Conservation (phyloP, 2,113 vertebrate genomes). For the Prinia subflava region DNA sequence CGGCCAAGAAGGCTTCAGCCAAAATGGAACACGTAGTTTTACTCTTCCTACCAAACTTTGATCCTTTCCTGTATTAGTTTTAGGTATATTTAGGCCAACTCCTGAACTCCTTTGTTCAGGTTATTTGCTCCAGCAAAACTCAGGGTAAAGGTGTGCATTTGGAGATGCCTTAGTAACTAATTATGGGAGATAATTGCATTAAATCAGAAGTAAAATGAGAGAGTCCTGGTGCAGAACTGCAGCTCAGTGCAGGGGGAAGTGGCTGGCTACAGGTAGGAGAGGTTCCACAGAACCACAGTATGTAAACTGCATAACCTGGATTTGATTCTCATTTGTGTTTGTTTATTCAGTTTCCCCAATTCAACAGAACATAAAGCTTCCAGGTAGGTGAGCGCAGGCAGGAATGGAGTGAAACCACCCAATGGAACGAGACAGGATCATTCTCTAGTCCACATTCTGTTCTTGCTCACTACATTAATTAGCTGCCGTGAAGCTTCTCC, state of each 20-base stretch:
- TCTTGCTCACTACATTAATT: background rate
- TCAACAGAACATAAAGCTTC: background rate
- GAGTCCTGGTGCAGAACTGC: background rate
- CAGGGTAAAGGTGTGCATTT: background rate
- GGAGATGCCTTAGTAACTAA: background rate
- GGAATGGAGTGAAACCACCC: background rate
- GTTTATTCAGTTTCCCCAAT: background rate
- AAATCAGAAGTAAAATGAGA: background rate
- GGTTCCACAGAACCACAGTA: background rate
- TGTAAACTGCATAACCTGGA: background rate
- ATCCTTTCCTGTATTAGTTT: background rate
- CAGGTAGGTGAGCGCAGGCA: background rate
- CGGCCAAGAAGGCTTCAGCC: background rate
- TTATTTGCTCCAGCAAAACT: background rate
- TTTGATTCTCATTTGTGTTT: background rate
- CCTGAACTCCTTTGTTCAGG: background rate
- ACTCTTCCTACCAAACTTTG: background rate
- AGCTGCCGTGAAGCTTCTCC: background rate
- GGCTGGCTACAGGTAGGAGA: background rate
- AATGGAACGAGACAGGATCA: background rate
- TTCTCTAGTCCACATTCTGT: background rate
- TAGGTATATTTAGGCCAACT: background rate
- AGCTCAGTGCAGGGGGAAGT: background rate
- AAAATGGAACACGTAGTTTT: background rate
- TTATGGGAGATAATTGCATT: background rate